A percentile compares a stretch with the other conserved stretches of the same genome.
These are phyloP conservation scores for Himalopsyche phryganea DNA, from an alignment of 1,140 invertebrate genomes.

Conservation along the genomic window DNA sequence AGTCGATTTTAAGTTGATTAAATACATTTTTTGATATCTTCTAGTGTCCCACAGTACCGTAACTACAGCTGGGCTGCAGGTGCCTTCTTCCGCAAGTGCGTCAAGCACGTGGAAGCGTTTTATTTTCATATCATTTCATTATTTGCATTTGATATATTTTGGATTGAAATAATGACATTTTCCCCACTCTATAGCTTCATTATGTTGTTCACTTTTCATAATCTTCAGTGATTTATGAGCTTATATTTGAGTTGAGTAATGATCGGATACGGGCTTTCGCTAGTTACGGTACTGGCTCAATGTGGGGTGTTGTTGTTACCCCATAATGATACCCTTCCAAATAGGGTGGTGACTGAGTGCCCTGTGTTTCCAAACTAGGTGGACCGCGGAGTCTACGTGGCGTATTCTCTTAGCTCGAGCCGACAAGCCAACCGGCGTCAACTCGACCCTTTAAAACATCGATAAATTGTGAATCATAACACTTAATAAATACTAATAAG, in stretches of 20 bases:
- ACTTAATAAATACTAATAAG: slow-evolving; percentile 20
- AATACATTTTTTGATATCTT: neutral
- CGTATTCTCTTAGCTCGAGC: slow-evolving; percentile 17
- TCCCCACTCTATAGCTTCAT: neutral
- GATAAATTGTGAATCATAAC: slow-evolving; percentile 18
- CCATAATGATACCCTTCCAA: slow-evolving; percentile 9
- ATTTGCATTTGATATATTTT: too few species aligned
- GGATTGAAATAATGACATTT: neutral
- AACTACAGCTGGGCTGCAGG: slow-evolving; percentile 2
- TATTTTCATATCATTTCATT: too few species aligned
- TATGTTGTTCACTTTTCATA: too few species aligned
- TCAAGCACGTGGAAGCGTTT: too few species aligned
- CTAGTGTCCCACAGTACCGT: slow-evolving; percentile 7
- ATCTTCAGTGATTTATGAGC: too few species aligned
- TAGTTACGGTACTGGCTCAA: slow-evolving; percentile 10
- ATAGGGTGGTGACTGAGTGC: slow-evolving; percentile 26
- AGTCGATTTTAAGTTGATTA: too few species aligned
- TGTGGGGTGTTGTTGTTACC: slow-evolving; percentile 1
- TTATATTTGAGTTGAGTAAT: too few species aligned
- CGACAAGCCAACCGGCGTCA: slow-evolving; percentile 20
- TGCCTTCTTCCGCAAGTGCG: too few species aligned
- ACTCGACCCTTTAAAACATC: slow-evolving; percentile 16
- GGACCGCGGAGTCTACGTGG: slow-evolving; percentile 19
- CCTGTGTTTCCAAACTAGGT: slow-evolving; percentile 31
- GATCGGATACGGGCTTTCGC: neutral